A percentile compares a stretch with the other conserved stretches of the same genome.
phyloP scores from a whole-genome alignment of 2,113 vertebrate genomes.

The Clarias magur region DNA sequence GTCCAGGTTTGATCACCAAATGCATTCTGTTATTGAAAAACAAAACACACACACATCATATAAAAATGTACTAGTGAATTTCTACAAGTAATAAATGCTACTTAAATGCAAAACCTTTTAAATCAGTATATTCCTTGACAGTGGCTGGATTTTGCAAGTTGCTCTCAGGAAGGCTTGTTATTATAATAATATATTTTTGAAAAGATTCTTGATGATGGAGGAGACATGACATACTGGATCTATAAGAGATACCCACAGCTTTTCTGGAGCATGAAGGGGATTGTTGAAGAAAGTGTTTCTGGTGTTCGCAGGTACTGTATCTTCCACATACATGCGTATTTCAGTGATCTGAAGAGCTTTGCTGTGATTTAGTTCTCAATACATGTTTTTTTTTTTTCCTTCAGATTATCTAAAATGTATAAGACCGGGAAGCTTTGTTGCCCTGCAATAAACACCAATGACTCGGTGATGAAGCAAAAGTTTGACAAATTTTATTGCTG shows the following conservation, averaged over 20 bases:
- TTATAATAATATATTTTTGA: neutral
- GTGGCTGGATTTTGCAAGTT: neutral
- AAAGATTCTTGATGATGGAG: constrained; percentile 91
- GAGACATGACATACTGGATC: constrained; percentile 93
- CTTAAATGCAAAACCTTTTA: neutral
- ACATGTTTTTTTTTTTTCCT: neutral
- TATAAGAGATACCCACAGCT: constrained; percentile 92
- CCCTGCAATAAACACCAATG: constrained; percentile 92
- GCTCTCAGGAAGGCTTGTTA: neutral
- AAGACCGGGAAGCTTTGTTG: constrained; percentile 85
- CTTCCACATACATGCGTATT: neutral
- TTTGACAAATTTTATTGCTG: constrained; percentile 96
- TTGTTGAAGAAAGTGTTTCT: constrained; percentile 95
- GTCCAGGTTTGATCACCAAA: too few species aligned
- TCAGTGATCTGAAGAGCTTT: neutral
- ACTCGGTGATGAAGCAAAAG: constrained; percentile 94
- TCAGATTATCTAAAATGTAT: constrained; percentile 89
- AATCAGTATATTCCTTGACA: neutral
- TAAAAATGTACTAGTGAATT: neutral
- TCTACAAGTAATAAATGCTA: neutral
- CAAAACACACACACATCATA: neutral
- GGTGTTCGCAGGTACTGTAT: constrained; percentile 85
- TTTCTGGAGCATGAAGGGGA: constrained; percentile 91
- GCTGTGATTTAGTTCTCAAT: neutral
- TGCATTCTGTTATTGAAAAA: neutral